Evolutionary conservation across 2,113 vertebrate species (phyloP).

Genomic region (Petrocephalus zakoni): DNA sequence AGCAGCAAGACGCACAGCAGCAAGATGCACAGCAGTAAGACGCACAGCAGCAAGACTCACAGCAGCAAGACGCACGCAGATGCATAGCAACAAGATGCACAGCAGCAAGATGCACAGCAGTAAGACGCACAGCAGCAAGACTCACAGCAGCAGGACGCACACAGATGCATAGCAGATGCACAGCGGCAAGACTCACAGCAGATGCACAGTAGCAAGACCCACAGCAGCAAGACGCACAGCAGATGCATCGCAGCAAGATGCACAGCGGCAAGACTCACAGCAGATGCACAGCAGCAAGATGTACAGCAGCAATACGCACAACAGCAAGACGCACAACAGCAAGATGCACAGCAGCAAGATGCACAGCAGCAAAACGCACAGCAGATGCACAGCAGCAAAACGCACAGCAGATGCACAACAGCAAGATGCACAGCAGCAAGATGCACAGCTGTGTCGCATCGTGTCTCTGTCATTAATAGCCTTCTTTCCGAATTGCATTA

Average conservation of each 20-base stretch:
- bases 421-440: not conserved
- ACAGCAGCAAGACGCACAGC: not conserved
- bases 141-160: not conserved
- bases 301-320: too few species aligned
- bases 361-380: not conserved
- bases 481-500: not conserved
- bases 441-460: not conserved
- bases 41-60: not conserved
- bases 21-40: not conserved
- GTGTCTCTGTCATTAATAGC: not conserved
- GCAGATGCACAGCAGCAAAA: not conserved
- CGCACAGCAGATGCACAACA: not conserved
- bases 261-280: not conserved
- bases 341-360: not conserved
- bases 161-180: too few species aligned
- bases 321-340: too few species aligned
- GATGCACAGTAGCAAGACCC: too few species aligned
- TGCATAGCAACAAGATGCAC: too few species aligned
- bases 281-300: not conserved
- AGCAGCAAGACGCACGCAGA: too few species aligned
- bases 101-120: not conserved
- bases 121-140: not conserved
- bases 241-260: too few species aligned
- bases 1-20: not conserved
- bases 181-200: not conserved